Percentiles rank a stretch among this genome's conserved stretches.
These are phyloP conservation scores for Dendroctonus ponderosae DNA, from an alignment of 1,140 invertebrate genomes.

Conservation along the genomic window DNA sequence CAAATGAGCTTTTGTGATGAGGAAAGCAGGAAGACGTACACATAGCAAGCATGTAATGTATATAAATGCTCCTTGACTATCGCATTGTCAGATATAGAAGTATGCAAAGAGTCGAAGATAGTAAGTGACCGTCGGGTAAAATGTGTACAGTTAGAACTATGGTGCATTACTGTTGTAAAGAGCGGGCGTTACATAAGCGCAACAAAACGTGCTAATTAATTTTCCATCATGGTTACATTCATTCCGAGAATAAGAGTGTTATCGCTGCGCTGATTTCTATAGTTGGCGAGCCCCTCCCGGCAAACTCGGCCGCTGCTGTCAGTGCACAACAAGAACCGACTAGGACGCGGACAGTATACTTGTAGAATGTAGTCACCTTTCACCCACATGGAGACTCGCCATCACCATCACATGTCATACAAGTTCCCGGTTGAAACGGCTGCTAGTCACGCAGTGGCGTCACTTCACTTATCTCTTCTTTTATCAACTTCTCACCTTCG, in stretches of 20 bases:
- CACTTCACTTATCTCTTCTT: neutral
- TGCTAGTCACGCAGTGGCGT: slow-evolving; percentile 28
- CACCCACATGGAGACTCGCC: slow-evolving; percentile 36
- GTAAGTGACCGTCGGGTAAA: slow-evolving; percentile 24
- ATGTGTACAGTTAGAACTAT: slow-evolving; percentile 18
- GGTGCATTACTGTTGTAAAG: slow-evolving; percentile 30
- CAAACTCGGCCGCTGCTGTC: slow-evolving; percentile 30
- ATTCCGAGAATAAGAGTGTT: slow-evolving; percentile 35
- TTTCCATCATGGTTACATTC: slow-evolving; percentile 36
- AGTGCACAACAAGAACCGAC: slow-evolving; percentile 25
- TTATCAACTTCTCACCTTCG: no score
- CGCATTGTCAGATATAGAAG: slow-evolving; percentile 13
- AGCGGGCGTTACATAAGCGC: slow-evolving; percentile 34
- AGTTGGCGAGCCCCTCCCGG: slow-evolving; percentile 34
- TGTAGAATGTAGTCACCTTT: slow-evolving; percentile 37
- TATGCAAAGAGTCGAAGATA: slow-evolving; percentile 17
- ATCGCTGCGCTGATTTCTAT: slow-evolving; percentile 35
- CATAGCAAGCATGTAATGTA: no score
- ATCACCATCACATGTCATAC: slow-evolving; percentile 37
- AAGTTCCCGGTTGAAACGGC: slow-evolving; percentile 33
- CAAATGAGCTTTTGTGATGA: no score
- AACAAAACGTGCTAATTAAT: slow-evolving; percentile 36
- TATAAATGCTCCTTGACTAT: neutral
- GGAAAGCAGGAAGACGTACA: no score
- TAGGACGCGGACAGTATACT: slow-evolving; percentile 34